phyloP scores from a whole-genome alignment of 2,113 vertebrate species.

The Rhadina sibilatrix region DNA sequence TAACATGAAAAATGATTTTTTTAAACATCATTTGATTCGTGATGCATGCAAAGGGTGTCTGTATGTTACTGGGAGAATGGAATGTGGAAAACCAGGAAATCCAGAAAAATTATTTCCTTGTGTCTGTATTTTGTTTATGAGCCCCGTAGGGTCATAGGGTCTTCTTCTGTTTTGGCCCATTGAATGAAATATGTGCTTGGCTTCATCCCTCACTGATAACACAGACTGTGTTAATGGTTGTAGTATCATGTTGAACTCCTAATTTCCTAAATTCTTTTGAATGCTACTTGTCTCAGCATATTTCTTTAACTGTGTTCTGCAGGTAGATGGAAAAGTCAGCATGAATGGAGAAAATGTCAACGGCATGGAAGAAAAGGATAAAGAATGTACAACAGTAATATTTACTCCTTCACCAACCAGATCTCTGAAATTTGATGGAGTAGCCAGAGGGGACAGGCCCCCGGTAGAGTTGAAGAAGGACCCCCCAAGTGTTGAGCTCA shows the following conservation, averaged over 20 bases:
- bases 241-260: not conserved
- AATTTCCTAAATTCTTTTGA: not conserved
- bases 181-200: not conserved
- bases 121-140: slow-evolving; percentile 4
- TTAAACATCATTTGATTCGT: not conserved
- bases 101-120: not conserved
- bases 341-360: slow-evolving; percentile 79
- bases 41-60: not conserved
- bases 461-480: slow-evolving; percentile 59
- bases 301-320: slow-evolving; percentile 45
- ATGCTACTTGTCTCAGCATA: not conserved
- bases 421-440: slow-evolving; percentile 70
- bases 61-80: not conserved
- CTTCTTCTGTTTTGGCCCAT: not conserved
- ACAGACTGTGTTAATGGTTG: not conserved
- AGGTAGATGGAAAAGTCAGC: slow-evolving; percentile 83
- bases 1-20: not conserved
- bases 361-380: slow-evolving; percentile 66
- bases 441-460: slow-evolving; percentile 57
- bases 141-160: not conserved
- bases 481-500: slow-evolving; percentile 65
- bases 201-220: not conserved
- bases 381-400: slow-evolving; percentile 15
- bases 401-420: slow-evolving; percentile 61
- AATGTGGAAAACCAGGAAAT: not conserved